phyloP scores from a whole-genome alignment of 2,113 vertebrate genomes.

The Epinephelus fuscoguttatus region DNA sequence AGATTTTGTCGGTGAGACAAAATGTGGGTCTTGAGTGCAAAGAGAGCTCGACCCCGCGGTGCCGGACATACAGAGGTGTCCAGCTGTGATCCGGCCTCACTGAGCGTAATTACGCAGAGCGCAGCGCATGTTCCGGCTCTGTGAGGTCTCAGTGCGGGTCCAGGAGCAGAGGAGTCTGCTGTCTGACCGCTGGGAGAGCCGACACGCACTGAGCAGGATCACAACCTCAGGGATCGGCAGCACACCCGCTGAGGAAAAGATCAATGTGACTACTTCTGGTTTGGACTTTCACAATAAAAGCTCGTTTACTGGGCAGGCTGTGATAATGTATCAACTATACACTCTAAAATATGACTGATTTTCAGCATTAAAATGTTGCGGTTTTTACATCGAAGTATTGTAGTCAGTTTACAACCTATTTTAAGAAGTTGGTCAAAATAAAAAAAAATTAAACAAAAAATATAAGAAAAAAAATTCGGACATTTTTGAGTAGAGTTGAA shows the following conservation, averaged over 20 bases:
- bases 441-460: no score
- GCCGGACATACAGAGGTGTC: slow-evolving; percentile 20
- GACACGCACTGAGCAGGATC: not conserved
- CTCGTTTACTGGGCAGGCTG: no score
- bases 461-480: no score
- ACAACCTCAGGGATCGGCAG: slow-evolving; percentile 25
- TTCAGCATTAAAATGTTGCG: no score
- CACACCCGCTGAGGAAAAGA: not conserved
- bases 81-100: slow-evolving; percentile 25
- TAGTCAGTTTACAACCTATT: no score
- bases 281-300: slow-evolving; percentile 68
- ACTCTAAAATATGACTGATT: no score
- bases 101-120: slow-evolving; percentile 8
- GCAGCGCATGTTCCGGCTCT: slow-evolving; percentile 8
- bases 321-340: not conserved
- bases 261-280: slow-evolving; percentile 2
- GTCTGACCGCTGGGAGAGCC: slow-evolving; percentile 5
- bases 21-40: slow-evolving; percentile 7
- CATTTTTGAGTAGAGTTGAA: no score
- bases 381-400: no score
- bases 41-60: slow-evolving; percentile 61
- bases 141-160: not conserved
- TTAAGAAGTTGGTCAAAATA: no score
- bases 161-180: not conserved
- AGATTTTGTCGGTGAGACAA: not conserved